These are phyloP conservation scores for Dendroctonus valens DNA, from an alignment of 1,140 invertebrate genomes.

Conservation along the genomic window DNA sequence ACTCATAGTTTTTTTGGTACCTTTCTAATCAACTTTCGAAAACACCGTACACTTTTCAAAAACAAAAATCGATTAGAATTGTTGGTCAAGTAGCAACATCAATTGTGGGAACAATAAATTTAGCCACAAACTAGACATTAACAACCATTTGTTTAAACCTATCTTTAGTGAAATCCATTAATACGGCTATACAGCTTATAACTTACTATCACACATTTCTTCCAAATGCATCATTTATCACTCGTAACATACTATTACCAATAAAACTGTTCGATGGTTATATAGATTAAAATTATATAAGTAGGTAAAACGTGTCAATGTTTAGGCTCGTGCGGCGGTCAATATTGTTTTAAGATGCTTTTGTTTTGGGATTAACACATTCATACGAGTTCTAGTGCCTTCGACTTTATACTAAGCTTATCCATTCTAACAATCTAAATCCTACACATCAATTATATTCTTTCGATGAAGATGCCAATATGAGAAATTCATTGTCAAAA, in stretches of 20 bases:
- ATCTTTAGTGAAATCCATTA: slow-evolving; percentile 31
- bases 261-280: slow-evolving; percentile 21
- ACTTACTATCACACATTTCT: slow-evolving; percentile 47
- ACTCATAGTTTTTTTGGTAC: too few relatives aligned
- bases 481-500: too few relatives aligned
- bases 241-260: slow-evolving; percentile 25
- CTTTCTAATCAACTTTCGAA: too few relatives aligned
- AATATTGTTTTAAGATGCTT: too few relatives aligned
- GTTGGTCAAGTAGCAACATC: slow-evolving; percentile 24
- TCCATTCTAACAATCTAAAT: too few relatives aligned
- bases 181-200: slow-evolving; percentile 38
- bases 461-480: too few relatives aligned
- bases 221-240: slow-evolving; percentile 45
- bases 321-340: too few relatives aligned
- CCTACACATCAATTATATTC: too few relatives aligned
- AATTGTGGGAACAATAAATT: slow-evolving; percentile 38
- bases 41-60: background rate
- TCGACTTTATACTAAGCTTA: too few relatives aligned
- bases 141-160: slow-evolving; percentile 24
- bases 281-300: slow-evolving; percentile 1
- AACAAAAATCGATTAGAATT: slow-evolving; percentile 2
- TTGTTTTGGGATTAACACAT: too few relatives aligned
- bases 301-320: too few relatives aligned
- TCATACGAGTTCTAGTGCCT: too few relatives aligned
- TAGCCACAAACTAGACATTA: slow-evolving; percentile 35